Percentiles rank a stretch among this genome's conserved stretches.
phyloP scores from a whole-genome alignment of 2,888 invertebrate genomes.

The Metalampra italica region DNA sequence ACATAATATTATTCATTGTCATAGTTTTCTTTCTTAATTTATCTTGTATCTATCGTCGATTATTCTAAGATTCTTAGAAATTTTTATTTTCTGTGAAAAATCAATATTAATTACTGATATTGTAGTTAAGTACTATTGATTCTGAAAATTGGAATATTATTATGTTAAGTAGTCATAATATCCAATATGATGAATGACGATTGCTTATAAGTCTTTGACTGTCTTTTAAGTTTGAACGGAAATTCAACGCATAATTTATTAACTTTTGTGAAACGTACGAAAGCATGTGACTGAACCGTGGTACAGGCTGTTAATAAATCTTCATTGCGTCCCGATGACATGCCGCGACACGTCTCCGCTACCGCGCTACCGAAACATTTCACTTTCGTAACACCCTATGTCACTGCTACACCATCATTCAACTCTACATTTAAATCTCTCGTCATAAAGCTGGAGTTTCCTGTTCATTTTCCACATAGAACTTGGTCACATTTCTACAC shows the following conservation, averaged over 20 bases:
- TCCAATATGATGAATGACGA: too few relatives aligned
- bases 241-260: slow-evolving; percentile 25
- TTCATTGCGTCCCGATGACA: slow-evolving; percentile 78
- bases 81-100: too few relatives aligned
- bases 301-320: slow-evolving; percentile 74
- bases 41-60: too few relatives aligned
- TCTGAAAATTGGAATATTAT: too few relatives aligned
- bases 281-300: slow-evolving; percentile 52
- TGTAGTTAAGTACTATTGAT: too few relatives aligned
- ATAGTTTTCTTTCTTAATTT: too few relatives aligned
- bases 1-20: too few relatives aligned
- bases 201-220: too few relatives aligned
- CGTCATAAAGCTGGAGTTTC: slow-evolving; percentile 18
- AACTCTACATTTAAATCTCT: slow-evolving; percentile 23
- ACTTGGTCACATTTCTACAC: slow-evolving; percentile 51
- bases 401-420: slow-evolving; percentile 19
- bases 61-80: too few relatives aligned
- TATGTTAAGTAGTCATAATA: too few relatives aligned
- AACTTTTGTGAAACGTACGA: slow-evolving; percentile 49
- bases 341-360: slow-evolving; percentile 75
- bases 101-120: too few relatives aligned
- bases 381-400: slow-evolving; percentile 40
- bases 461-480: slow-evolving; percentile 18
- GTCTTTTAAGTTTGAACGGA: too few relatives aligned
- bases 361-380: slow-evolving; percentile 56